Conservation (phyloP, 2,113 vertebrate species). For the Rynchops niger region DNA sequence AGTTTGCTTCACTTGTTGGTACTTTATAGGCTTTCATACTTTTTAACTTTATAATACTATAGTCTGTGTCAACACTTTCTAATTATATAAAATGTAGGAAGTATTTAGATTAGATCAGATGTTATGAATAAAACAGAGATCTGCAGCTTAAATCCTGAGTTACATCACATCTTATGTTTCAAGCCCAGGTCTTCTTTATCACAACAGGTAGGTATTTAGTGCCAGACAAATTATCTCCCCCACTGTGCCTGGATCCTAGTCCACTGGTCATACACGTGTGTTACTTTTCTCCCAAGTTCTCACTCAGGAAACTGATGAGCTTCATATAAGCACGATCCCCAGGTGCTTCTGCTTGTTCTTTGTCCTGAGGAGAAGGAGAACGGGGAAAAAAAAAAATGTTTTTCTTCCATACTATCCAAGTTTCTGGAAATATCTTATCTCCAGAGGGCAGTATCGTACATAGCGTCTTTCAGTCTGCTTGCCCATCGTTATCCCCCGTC, state of each 20-base stretch:
- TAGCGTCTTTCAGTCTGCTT: not conserved
- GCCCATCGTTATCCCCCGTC: not conserved
- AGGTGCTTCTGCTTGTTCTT: not conserved
- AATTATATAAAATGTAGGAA: not conserved
- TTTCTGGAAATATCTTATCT: not conserved
- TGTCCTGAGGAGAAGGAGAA: not conserved
- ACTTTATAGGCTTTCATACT: not conserved
- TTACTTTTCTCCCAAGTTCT: not conserved
- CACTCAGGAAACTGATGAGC: not conserved
- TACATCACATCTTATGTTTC: not conserved
- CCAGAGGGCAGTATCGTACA: not conserved
- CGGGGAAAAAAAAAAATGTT: rapidly evolving
- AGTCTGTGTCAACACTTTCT: not conserved
- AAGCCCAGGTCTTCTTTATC: not conserved
- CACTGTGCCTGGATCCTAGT: not conserved
- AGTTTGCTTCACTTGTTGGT: not conserved
- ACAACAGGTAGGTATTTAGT: not conserved
- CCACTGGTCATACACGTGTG: not conserved
- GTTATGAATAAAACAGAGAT: not conserved
- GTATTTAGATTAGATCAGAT: not conserved
- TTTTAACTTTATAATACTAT: not conserved
- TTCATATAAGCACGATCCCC: not conserved
- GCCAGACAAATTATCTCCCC: not conserved
- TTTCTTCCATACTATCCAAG: not conserved
- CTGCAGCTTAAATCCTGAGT: not conserved